Conservation (phyloP, 1,140 invertebrate genomes). For the Tetragnatha versicolor region DNA sequence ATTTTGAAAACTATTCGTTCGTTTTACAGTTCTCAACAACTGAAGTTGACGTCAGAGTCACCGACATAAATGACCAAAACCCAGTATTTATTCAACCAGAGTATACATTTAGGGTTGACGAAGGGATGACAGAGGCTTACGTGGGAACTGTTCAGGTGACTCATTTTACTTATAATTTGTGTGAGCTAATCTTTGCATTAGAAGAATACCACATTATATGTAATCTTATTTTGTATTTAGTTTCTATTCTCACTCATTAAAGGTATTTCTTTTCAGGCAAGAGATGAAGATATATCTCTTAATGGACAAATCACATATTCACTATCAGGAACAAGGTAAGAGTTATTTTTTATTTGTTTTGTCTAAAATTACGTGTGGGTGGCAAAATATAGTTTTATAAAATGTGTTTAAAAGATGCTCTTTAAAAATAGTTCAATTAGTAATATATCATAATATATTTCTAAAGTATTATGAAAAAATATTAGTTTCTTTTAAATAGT, state of each 20-base stretch:
- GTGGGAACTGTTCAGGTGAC: slow-evolving; percentile 81
- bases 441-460: too few relatives aligned
- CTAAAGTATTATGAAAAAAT: too few relatives aligned
- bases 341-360: not conserved
- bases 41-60: slow-evolving; percentile 85
- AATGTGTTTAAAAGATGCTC: too few relatives aligned
- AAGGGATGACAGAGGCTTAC: slow-evolving; percentile 74
- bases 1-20: not conserved
- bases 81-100: slow-evolving; percentile 77
- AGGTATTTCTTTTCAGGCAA: slow-evolving; percentile 56
- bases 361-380: not conserved
- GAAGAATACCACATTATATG: too few relatives aligned
- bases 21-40: slow-evolving; percentile 72
- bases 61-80: slow-evolving; percentile 86
- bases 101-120: slow-evolving; percentile 86
- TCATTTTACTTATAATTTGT: too few relatives aligned
- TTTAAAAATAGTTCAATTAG: too few relatives aligned
- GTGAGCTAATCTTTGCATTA: too few relatives aligned
- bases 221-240: not conserved
- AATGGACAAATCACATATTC: slow-evolving; percentile 71
- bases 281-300: slow-evolving; percentile 79
- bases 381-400: too few relatives aligned
- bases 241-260: not conserved
- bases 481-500: too few relatives aligned
- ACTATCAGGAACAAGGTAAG: slow-evolving; percentile 73